Percentiles rank a stretch among this genome's conserved stretches.
These are phyloP conservation scores for Apodemia zela DNA, from an alignment of 2,888 invertebrate species.

Conservation along the genomic window DNA sequence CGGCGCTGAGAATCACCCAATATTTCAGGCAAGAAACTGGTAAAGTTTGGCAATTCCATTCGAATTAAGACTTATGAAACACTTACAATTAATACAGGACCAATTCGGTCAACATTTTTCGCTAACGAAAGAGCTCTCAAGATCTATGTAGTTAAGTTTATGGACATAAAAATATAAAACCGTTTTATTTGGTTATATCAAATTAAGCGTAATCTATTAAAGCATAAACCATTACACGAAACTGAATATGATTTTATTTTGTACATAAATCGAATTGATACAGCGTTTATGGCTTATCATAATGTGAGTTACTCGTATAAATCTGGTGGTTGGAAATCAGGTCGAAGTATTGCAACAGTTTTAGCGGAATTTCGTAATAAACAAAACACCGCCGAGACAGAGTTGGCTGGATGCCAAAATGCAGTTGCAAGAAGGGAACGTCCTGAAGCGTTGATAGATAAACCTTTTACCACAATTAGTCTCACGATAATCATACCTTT, in stretches of 20 bases:
- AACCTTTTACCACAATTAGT: slow-evolving; percentile 36
- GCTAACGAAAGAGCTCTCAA: too few species aligned
- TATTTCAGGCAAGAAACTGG: too few species aligned
- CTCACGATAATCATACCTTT: slow-evolving; percentile 6
- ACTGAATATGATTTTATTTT: not conserved
- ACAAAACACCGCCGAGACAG: slow-evolving; percentile 56
- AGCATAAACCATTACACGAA: not conserved
- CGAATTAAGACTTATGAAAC: too few species aligned
- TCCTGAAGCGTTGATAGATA: slow-evolving; percentile 36
- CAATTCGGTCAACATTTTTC: too few species aligned
- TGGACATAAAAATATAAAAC: too few species aligned
- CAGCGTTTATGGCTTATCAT: slow-evolving; percentile 25
- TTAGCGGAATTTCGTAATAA: slow-evolving; percentile 76
- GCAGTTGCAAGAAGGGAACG: slow-evolving; percentile 43
- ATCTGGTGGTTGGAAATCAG: slow-evolving; percentile 50
- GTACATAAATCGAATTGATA: not conserved
- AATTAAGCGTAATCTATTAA: not conserved
- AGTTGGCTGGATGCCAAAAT: slow-evolving; percentile 59
- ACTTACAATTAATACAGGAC: too few species aligned
- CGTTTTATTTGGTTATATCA: not conserved
- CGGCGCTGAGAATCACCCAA: too few species aligned
- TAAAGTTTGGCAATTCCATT: too few species aligned
- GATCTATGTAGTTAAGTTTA: too few species aligned
- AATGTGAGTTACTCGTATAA: slow-evolving; percentile 36
- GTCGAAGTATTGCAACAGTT: slow-evolving; percentile 70